These are phyloP conservation scores for Arctocebus calabarensis DNA, from an alignment of 2,797 vertebrate species.

Conservation along the genomic window DNA sequence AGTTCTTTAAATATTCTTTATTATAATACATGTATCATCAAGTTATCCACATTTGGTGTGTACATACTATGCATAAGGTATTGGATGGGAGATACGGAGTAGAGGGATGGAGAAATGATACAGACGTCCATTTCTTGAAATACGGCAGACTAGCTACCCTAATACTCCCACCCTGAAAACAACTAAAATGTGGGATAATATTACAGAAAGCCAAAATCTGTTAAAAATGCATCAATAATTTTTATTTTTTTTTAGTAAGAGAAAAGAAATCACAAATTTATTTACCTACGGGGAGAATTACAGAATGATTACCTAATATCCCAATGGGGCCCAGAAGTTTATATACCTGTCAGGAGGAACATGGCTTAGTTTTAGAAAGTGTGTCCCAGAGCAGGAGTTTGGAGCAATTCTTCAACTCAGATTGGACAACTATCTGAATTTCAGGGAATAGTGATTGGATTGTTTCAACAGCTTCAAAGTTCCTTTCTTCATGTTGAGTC, in stretches of 20 bases:
- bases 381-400: not conserved
- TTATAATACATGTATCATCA: not conserved
- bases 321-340: too few relatives aligned
- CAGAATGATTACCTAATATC: too few relatives aligned
- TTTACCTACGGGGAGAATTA: too few relatives aligned
- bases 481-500: not conserved
- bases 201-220: conserved; percentile 1
- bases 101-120: not conserved
- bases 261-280: too few relatives aligned
- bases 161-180: not conserved
- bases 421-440: not conserved
- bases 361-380: not conserved
- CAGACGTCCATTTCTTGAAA: not conserved
- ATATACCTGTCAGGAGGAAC: too few relatives aligned
- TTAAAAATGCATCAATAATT: not conserved
- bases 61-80: not conserved
- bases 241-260: too few relatives aligned
- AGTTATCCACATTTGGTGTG: not conserved
- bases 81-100: not conserved
- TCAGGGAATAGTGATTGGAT: not conserved
- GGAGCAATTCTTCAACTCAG: not conserved
- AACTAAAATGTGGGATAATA: not conserved
- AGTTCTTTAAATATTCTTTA: not conserved
- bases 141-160: not conserved
- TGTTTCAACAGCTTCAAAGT: not conserved